Evolutionary conservation across 2,888 invertebrate genomes (phyloP).

Genomic region (Operophtera brumata): DNA sequence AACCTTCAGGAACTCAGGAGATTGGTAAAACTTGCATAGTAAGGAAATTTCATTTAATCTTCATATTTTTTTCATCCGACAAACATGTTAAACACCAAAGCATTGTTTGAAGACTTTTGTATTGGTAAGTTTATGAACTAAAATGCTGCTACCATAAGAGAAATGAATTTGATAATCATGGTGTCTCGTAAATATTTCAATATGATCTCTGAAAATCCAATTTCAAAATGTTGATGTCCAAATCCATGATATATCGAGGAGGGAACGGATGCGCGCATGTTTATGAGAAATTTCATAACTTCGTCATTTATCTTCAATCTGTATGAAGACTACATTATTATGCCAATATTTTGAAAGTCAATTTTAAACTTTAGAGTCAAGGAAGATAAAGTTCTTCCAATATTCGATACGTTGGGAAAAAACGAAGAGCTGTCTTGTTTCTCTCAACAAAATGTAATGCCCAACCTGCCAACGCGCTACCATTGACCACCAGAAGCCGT

Average conservation of each 20-base stretch:
- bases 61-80: no score
- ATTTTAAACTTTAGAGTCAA: constrained; percentile 8
- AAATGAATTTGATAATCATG: no score
- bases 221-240: constrained; percentile 69
- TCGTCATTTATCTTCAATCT: constrained; percentile 61
- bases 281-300: constrained; percentile 77
- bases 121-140: no score
- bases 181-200: constrained; percentile 7
- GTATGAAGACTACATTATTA: constrained; percentile 14
- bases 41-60: background rate
- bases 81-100: background rate
- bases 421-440: background rate
- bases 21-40: background rate
- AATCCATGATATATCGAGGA: constrained; percentile 73
- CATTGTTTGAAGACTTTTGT: no score
- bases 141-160: no score
- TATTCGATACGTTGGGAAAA: background rate
- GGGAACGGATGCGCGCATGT: constrained; percentile 50
- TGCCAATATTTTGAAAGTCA: constrained; percentile 6
- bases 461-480: background rate
- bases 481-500: background rate
- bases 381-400: background rate
- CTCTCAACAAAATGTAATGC: background rate
- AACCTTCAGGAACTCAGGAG: constrained; percentile 36
- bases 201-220: constrained; percentile 67